Conservation (phyloP, 2,888 invertebrate species). For the Synanthedon formicaeformis region DNA sequence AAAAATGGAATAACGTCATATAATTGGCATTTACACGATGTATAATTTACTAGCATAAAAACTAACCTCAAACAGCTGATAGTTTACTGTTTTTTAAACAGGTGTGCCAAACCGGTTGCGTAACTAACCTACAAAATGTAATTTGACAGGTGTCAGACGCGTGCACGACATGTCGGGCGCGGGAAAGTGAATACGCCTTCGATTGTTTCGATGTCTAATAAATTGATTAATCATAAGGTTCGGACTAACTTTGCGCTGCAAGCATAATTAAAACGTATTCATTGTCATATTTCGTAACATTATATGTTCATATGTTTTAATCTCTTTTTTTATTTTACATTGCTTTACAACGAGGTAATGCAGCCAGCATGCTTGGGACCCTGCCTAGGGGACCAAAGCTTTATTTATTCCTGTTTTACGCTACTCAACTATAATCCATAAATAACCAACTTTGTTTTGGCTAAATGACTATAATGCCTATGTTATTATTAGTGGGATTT, state of each 20-base stretch:
- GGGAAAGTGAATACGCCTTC: constrained; percentile 11
- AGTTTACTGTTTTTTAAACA: constrained; percentile 21
- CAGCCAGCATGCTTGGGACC: too few relatives aligned
- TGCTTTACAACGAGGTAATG: too few relatives aligned
- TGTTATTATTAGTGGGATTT: background rate
- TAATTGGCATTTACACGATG: constrained; percentile 6
- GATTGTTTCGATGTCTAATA: constrained; percentile 2
- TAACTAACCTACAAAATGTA: constrained; percentile 14
- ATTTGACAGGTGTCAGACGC: constrained; percentile 42
- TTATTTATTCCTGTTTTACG: too few relatives aligned
- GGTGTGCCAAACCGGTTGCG: constrained; percentile 32
- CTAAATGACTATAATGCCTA: too few relatives aligned
- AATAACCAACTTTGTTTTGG: too few relatives aligned
- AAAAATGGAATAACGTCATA: constrained; percentile 3
- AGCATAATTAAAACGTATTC: too few relatives aligned
- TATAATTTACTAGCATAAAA: constrained; percentile 10
- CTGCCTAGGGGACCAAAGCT: too few relatives aligned
- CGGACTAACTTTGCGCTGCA: background rate
- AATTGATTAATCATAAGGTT: constrained; percentile 3
- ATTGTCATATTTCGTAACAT: too few relatives aligned
- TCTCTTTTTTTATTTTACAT: too few relatives aligned
- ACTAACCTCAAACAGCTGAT: constrained; percentile 21
- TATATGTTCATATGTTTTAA: too few relatives aligned
- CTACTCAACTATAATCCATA: too few relatives aligned
- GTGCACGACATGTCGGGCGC: constrained; percentile 22